Evolutionary conservation across 2,113 vertebrate genomes (phyloP), one percentile per base, ranked within the genome.

Genomic region (Ophthalmolycus amberensis): DNA sequence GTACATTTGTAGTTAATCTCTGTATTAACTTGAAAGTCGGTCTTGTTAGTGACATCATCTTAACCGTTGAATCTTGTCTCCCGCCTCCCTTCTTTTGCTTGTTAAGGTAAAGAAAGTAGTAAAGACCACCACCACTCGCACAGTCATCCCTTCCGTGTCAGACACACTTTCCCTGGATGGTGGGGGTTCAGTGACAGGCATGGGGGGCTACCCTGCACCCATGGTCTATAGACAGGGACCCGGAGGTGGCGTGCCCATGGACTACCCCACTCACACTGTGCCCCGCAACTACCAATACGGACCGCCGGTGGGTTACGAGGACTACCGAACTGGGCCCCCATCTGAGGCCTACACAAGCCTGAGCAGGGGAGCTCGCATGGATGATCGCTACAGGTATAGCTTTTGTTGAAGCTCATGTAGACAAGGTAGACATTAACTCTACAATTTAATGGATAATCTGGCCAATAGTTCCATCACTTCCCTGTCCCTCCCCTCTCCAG

Each of bases 221-320:
- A 88, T 96, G 75, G 91, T 95, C 37, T 97, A 97, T 93, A 94
- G 97, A 71, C 97, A 91, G 0, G 95, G 81, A 2, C 91, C 90
- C 0, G 82, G 71, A 6, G 93, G 88, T 1, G 88, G 32, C 1
- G 48, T 83, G 25, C 92, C 90, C 9, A 92, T 90, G 97, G 97
- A 87, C 76, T 98, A 97, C 80, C 96, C 97, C 87, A 97, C 96
- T 0, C 94, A 96, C 69, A 98, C 97, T 1, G 97, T 98, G 25
- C 98, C 98, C 44, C 96, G 97, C 34, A 97, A 98, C 93, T 98
- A 99, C 91, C 97, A 98, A 90, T 99, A 98, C 46, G 96, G 95
- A 38, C 97, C 97, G 29, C 89, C 89, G 3, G 94, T 27, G 10
- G 94, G 88, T 12, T 98, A 97, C 0, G 97, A 97, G 0, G 97